These are phyloP conservation scores for Eupithecia vulgata DNA, from an alignment of 2,888 invertebrate species.

Conservation along the genomic window DNA sequence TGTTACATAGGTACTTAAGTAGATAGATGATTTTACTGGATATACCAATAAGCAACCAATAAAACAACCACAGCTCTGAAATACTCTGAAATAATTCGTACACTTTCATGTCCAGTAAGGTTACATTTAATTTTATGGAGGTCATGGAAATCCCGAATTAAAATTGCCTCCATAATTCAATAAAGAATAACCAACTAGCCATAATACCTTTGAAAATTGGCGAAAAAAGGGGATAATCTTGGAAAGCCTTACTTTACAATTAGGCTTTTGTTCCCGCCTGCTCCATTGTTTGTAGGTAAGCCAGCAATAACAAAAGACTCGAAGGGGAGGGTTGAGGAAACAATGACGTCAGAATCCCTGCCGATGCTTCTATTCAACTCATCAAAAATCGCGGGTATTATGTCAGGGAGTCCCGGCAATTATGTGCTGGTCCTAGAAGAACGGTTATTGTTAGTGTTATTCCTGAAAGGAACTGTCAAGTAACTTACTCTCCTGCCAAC, in stretches of 20 bases:
- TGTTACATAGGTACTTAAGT: too few relatives aligned
- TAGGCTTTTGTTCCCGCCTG: slow-evolving; percentile 74
- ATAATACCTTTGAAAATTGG: slow-evolving; percentile 24
- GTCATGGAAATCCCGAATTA: background rate
- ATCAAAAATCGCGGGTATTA: slow-evolving; percentile 60
- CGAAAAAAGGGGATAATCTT: slow-evolving; percentile 63
- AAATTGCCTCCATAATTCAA: background rate
- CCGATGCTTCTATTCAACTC: slow-evolving; percentile 63
- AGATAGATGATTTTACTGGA: too few relatives aligned
- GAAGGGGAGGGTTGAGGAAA: slow-evolving; percentile 65
- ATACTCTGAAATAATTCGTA: background rate
- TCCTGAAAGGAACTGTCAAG: slow-evolving; percentile 3
- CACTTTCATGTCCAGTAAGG: background rate
- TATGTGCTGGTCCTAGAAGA: background rate
- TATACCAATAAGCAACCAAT: too few relatives aligned
- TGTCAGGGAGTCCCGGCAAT: slow-evolving; percentile 32
- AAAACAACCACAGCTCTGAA: background rate
- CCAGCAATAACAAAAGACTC: slow-evolving; percentile 71
- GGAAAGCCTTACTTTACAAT: slow-evolving; percentile 69
- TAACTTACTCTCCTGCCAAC: background rate
- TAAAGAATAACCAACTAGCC: slow-evolving; percentile 5
- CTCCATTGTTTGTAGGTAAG: slow-evolving; percentile 72
- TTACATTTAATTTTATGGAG: background rate
- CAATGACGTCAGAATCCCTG: slow-evolving; percentile 76
- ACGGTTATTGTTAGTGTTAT: background rate